Evolutionary conservation across 1,140 invertebrate species (phyloP), one percentile per base, ranked within the genome.

Genomic region (Scaptomyza hsui): DNA sequence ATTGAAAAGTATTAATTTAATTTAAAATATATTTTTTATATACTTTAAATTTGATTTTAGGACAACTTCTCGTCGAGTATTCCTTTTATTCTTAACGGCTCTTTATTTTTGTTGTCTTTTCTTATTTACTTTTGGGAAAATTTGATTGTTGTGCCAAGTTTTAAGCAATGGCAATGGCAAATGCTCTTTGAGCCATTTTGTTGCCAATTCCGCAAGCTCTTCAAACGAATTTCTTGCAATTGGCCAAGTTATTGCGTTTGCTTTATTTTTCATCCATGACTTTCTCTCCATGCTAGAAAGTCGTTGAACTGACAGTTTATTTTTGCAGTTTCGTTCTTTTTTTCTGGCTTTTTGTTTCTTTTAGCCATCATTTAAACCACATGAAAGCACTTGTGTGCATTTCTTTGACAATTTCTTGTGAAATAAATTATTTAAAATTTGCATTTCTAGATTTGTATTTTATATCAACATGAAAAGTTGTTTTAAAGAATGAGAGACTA

Each of bases 151-250:
- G 32, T 48, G 60, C 67, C 60, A 70, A 70, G 42, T 64, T 70
- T 63, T 69, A 69, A 62, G 65, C 59, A 59, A 49, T 65, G 63
- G 44, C 63, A 62, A 69, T 65, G 62, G 62, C 62, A 63, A 29
- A 55, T 63, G 65, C 65, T 52, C 59, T 83, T 63, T 76, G 81
- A 64, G 68, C 67, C 67, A 83, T 83, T 86, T 80, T 76, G 80
- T 76, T 83, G 80, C 76, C 80, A 83, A 86, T 75, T 80, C 51
- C 51, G 32, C 60, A 81, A 78, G 78, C 56, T 69, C 72, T 63
- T 47, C 39, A 48, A 60, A 57, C 39, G 55, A 32, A 53, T 60
- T 64, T 57, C 47, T 53, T 37, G 73, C 68, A 73, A 73, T 81
- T 74, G 42, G 49, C 42, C 65, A 75, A 61, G 62, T 77, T 82